Conservation (phyloP, 2,113 vertebrate species). For the Opisthocomus hoazin region DNA sequence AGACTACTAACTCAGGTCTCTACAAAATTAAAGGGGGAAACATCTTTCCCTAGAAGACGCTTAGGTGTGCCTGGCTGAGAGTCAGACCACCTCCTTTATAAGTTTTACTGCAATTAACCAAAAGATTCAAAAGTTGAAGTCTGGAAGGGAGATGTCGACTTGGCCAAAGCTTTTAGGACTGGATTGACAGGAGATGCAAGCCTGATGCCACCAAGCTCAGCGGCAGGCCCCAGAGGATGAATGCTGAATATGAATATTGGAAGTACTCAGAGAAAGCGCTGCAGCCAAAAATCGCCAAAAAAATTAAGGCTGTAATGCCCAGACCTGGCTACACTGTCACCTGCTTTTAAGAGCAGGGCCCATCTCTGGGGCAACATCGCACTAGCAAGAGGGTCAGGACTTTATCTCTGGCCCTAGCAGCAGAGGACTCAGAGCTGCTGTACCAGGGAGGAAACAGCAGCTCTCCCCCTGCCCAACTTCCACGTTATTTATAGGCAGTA, state of each 20-base stretch:
- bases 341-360: background rate
- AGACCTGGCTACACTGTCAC: no score
- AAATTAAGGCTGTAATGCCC: background rate
- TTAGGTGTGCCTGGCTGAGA: background rate
- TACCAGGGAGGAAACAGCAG: background rate
- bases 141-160: background rate
- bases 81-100: background rate
- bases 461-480: background rate
- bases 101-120: background rate
- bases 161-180: background rate
- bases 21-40: background rate
- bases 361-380: background rate
- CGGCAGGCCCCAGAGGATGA: background rate
- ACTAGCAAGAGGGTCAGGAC: background rate
- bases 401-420: background rate
- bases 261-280: background rate
- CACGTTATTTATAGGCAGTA: background rate
- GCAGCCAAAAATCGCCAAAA: background rate
- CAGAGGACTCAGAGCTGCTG: background rate
- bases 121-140: background rate
- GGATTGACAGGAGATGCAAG: background rate
- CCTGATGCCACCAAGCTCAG: background rate
- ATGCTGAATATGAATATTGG: background rate
- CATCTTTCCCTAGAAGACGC: background rate
- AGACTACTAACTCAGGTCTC: background rate